phyloP scores from a whole-genome alignment of 2,797 vertebrate genomes.

The Etheostoma perlongum region DNA sequence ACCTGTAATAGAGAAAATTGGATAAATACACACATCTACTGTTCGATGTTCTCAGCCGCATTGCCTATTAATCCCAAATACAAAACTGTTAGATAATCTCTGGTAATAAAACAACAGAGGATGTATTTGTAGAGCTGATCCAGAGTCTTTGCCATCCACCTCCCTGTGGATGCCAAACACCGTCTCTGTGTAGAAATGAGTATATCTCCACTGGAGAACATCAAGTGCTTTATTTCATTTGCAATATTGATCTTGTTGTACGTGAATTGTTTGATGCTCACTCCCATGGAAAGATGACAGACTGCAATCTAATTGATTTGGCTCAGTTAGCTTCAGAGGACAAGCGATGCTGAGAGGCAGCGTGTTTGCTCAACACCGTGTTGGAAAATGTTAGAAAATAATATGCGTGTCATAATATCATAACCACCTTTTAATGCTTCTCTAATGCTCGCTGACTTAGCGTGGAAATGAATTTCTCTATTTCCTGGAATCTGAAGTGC shows the following conservation, averaged over 20 bases:
- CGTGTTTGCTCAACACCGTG: constrained; percentile 29
- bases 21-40: constrained; percentile 2
- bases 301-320: constrained; percentile 70
- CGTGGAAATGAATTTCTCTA: constrained; percentile 57
- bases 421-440: constrained; percentile 21
- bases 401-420: constrained; percentile 51
- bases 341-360: constrained; percentile 32
- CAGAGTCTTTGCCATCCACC: constrained; percentile 35
- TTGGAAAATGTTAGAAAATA: constrained; percentile 46
- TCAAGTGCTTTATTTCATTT: constrained; percentile 76
- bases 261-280: constrained; percentile 71
- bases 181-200: constrained; percentile 42
- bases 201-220: constrained; percentile 61
- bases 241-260: constrained; percentile 75
- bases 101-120: constrained; percentile 59
- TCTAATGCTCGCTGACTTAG: constrained; percentile 41
- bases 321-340: constrained; percentile 48
- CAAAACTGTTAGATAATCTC: constrained; percentile 66
- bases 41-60: constrained; percentile 27
- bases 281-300: constrained; percentile 61
- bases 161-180: constrained; percentile 45
- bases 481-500: constrained; percentile 33
- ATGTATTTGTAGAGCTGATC: constrained; percentile 58
- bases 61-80: constrained; percentile 46
- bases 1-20: constrained; percentile 4